These are phyloP conservation scores for Chaetura pelagica DNA, from an alignment of 2,113 vertebrate genomes.

Conservation along the genomic window DNA sequence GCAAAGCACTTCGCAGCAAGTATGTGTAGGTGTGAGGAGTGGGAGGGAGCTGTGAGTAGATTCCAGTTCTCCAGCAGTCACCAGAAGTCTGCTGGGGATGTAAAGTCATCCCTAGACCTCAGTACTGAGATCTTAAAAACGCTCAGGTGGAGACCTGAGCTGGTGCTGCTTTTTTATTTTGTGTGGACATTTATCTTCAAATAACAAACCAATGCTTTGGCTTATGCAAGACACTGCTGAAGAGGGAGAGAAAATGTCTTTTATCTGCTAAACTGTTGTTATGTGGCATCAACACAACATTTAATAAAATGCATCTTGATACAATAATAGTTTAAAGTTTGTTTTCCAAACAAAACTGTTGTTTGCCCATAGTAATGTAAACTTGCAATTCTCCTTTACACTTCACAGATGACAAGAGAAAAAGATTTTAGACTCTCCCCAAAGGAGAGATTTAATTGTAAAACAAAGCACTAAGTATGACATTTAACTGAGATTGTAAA, in stretches of 20 bases:
- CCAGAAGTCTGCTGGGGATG: background rate
- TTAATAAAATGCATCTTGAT: background rate
- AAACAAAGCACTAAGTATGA: constrained; percentile 36
- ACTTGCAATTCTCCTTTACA: constrained; percentile 11
- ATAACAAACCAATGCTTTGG: background rate
- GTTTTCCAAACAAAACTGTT: constrained; percentile 32
- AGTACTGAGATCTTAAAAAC: background rate
- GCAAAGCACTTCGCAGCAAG: background rate
- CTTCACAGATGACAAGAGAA: background rate
- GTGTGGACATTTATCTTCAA: background rate
- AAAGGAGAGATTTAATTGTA: constrained; percentile 40
- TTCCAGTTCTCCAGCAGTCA: background rate
- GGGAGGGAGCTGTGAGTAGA: constrained; percentile 2
- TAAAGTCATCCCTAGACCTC: background rate
- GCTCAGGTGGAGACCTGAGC: background rate
- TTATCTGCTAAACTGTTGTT: background rate
- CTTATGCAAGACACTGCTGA: background rate
- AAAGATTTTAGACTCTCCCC: background rate
- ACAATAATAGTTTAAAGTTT: constrained; percentile 16
- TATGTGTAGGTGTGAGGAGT: constrained; percentile 9
- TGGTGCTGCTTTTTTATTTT: background rate
- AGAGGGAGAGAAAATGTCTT: background rate
- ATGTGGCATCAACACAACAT: background rate
- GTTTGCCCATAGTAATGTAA: constrained; percentile 33
- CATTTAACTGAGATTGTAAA: constrained; percentile 50